phyloP scores from a whole-genome alignment of 2,797 vertebrate genomes.

The Gouania willdenowi region DNA sequence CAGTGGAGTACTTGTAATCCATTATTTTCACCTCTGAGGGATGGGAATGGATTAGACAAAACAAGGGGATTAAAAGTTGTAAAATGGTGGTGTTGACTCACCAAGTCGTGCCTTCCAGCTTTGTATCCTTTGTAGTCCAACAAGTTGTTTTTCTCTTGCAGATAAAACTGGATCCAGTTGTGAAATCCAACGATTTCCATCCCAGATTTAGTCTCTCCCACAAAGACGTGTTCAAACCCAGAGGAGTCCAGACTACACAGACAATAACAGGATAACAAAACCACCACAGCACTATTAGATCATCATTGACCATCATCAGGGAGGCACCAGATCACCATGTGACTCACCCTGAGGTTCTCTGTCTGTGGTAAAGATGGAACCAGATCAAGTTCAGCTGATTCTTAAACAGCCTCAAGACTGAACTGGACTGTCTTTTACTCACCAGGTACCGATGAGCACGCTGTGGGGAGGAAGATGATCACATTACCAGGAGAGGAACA shows the following conservation, averaged over 20 bases:
- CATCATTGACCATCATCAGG: neutral
- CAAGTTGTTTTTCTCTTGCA: slow-evolving; percentile 75
- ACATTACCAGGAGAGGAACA: too few species aligned
- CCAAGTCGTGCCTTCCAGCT: slow-evolving; percentile 55
- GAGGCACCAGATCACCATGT: neutral
- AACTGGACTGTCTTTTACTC: slow-evolving; percentile 69
- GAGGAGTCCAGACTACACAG: slow-evolving; percentile 75
- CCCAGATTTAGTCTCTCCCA: slow-evolving; percentile 77
- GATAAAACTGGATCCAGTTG: slow-evolving; percentile 87
- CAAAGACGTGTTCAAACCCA: slow-evolving; percentile 85
- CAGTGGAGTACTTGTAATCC: too few species aligned
- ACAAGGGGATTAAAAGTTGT: neutral
- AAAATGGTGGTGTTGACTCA: slow-evolving; percentile 36
- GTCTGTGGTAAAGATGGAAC: slow-evolving; percentile 84
- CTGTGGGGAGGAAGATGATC: slow-evolving; percentile 54
- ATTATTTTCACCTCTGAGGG: too few species aligned
- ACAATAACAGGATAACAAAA: slow-evolving; percentile 1
- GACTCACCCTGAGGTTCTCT: slow-evolving; percentile 72
- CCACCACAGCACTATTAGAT: neutral
- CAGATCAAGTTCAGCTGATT: slow-evolving; percentile 81
- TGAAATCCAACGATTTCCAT: slow-evolving; percentile 82
- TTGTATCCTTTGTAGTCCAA: slow-evolving; percentile 83
- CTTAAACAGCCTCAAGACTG: slow-evolving; percentile 71
- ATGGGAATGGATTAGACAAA: neutral
- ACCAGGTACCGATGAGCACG: slow-evolving; percentile 79